Percentiles rank a stretch among this genome's conserved stretches.
These are phyloP conservation scores for Amblyjoppa fuscipennis DNA, from an alignment of 2,888 invertebrate genomes.

Conservation along the genomic window DNA sequence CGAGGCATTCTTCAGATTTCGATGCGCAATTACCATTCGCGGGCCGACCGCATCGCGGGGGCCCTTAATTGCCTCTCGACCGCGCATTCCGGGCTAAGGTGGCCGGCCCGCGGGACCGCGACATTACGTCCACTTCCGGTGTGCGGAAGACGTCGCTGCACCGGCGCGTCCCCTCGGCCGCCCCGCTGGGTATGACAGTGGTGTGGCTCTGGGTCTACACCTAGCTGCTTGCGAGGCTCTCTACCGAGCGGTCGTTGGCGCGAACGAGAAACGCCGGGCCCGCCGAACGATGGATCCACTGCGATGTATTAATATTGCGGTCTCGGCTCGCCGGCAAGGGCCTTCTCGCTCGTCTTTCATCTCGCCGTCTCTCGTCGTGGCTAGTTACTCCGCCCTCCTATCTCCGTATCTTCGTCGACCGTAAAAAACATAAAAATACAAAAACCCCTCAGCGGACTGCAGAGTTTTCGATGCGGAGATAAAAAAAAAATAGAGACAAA, in stretches of 20 bases:
- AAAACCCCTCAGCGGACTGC: background rate
- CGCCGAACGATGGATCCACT: slow-evolving; percentile 52
- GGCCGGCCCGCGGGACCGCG: slow-evolving; percentile 20
- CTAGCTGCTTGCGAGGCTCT: slow-evolving; percentile 12
- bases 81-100: slow-evolving; percentile 53
- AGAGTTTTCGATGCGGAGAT: slow-evolving; percentile 10
- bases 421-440: background rate
- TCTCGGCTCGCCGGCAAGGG: slow-evolving; percentile 50
- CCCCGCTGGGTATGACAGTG: slow-evolving; percentile 1
- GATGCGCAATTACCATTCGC: slow-evolving; percentile 31
- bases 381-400: slow-evolving; percentile 50
- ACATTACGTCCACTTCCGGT: slow-evolving; percentile 56
- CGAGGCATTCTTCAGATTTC: slow-evolving; percentile 23
- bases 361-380: slow-evolving; percentile 61
- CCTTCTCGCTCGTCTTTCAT: slow-evolving; percentile 61
- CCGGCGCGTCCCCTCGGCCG: background rate
- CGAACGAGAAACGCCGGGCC: slow-evolving; percentile 25
- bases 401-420: slow-evolving; percentile 23
- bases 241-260: slow-evolving; percentile 17
- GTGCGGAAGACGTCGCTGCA: slow-evolving; percentile 41
- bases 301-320: slow-evolving; percentile 68
- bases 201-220: slow-evolving; percentile 20
- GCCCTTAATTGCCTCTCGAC: slow-evolving; percentile 52
- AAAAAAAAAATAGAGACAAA: background rate
- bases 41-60: slow-evolving; percentile 1